Evolutionary conservation across 2,113 vertebrate species (phyloP), one percentile per base, ranked within the genome.

Genomic region (Pogonocichla stellata): DNA sequence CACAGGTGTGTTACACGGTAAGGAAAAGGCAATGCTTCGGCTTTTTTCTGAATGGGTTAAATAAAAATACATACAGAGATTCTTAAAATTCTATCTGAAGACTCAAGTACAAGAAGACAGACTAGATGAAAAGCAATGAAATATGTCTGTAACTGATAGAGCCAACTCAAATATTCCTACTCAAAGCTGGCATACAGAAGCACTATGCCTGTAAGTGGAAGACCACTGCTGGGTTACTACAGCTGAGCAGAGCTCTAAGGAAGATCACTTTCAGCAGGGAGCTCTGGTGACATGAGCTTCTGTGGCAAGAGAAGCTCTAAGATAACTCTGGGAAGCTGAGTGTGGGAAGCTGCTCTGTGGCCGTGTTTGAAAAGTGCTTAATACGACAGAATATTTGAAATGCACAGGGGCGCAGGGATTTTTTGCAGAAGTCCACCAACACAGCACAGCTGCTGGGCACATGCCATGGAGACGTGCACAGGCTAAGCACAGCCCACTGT

Each of bases 401-500:
- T 0, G 22, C 26, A n/a, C 18, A 0, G 11, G 29, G 11, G 33
- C 10, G 8, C 14, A 84, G 16, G 31, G 53, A 51, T 14, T 24
- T 18, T 54, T 24, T 78, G 45, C 25, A 36, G 45, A 45, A 91
- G 42, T 26, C 40, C 47, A 58, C 11, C 62, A 56, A 6, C 36
- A 15, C 25, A 29, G 28, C 23, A 22, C 15, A 45, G 29, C 12
- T 25, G 42, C 34, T 38, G 43, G 64, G 56, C 5, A 19, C 0
- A 0, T 22, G 54, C 29, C 1, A 1, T 3, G 7, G 60, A 2
- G 1, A 71, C 25, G 25, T 0, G 5, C 20, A 14, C 33, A 69
- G 43, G 43, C 26, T 9, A 15, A 60, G 40, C 36, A 64, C 1
- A 16, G 58, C 47, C 48, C 34, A 13, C 8, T 5, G 38, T 28